Conservation (phyloP, 2,113 vertebrate species). For the human region DNA sequence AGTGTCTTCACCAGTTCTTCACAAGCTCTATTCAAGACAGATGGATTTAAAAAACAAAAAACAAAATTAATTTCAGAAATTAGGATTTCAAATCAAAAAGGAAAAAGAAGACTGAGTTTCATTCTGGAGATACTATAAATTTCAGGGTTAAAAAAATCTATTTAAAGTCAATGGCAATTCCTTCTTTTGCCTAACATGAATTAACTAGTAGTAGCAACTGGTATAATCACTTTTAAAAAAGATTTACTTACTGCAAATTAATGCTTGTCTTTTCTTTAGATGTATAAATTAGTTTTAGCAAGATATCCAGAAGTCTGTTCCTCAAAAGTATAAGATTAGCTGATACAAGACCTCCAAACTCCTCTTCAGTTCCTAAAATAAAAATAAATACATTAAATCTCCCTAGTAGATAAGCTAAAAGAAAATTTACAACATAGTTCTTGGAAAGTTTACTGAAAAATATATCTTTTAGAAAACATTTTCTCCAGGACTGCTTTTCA, state of each 20-base stretch:
- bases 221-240: slow-evolving; percentile 1
- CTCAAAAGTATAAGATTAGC: slow-evolving; percentile 96
- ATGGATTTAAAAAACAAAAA: neutral
- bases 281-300: slow-evolving; percentile 94
- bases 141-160: neutral
- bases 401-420: neutral
- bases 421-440: neutral
- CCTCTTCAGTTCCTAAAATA: slow-evolving; percentile 91
- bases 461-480: neutral
- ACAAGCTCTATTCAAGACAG: slow-evolving; percentile 88
- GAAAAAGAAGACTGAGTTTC: neutral
- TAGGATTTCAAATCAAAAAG: neutral
- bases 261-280: slow-evolving; percentile 95
- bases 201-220: neutral
- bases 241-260: slow-evolving; percentile 93
- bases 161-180: neutral
- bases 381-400: neutral
- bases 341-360: slow-evolving; percentile 95
- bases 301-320: slow-evolving; percentile 95
- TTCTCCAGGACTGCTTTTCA: slow-evolving; percentile 3
- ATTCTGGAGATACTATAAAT: neutral
- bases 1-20: slow-evolving; percentile 95
- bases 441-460: slow-evolving; percentile 8
- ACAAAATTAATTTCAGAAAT: neutral
- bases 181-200: neutral